A percentile compares a stretch with the other conserved stretches of the same genome.
Conservation (phyloP, 2,888 invertebrate genomes). For the Ornithoptera alexandrae region DNA sequence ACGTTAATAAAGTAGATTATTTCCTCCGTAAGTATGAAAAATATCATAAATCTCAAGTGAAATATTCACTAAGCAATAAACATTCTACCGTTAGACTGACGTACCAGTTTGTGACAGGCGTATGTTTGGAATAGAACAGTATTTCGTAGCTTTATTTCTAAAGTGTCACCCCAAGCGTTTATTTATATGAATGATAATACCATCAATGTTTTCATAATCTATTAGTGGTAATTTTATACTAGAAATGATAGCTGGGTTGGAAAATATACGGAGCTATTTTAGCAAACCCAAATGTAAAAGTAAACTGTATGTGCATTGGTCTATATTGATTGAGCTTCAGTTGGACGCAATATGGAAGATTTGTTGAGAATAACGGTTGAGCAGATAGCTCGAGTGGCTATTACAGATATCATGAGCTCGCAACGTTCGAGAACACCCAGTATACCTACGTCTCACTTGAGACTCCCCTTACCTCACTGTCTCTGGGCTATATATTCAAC, state of each 20-base stretch:
- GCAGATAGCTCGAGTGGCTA: conserved; percentile 75
- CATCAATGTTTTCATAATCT: conserved; percentile 11
- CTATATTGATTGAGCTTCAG: conserved; percentile 61
- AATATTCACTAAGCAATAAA: conserved; percentile 14
- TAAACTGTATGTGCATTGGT: conserved; percentile 46
- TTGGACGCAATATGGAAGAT: conserved; percentile 71
- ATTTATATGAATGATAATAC: not conserved
- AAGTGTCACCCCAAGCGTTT: not conserved
- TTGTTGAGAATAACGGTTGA: conserved; percentile 72
- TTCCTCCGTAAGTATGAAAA: not conserved
- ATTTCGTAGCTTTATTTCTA: not conserved
- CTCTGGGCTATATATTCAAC: conserved; percentile 37
- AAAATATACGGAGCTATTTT: conserved; percentile 30
- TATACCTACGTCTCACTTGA: conserved; percentile 60
- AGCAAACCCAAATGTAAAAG: conserved; percentile 50
- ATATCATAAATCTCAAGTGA: conserved; percentile 8
- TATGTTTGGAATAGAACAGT: conserved; percentile 9
- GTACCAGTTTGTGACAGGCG: conserved; percentile 18
- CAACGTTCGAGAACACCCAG: conserved; percentile 58
- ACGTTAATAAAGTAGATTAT: not conserved
- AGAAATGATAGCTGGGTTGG: conserved; percentile 27
- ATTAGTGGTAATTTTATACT: conserved; percentile 5
- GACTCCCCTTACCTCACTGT: conserved; percentile 45
- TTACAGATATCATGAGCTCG: conserved; percentile 71
- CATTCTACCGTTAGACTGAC: conserved; percentile 1